Conservation (phyloP, 53 echinoderm and acorn worm species). For the Mesocentrotus franciscanus region DNA sequence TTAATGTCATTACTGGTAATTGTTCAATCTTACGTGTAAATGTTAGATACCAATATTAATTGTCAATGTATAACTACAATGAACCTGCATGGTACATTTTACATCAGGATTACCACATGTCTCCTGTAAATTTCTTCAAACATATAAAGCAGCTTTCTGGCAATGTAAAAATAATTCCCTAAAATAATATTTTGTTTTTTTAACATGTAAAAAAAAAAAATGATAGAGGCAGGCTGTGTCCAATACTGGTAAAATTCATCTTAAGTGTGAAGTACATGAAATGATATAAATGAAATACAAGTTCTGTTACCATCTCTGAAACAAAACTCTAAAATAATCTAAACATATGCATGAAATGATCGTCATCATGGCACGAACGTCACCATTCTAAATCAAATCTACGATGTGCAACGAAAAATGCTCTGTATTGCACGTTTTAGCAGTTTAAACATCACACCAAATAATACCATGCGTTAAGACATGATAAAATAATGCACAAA, state of each 20-base stretch:
- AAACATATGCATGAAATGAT: background rate
- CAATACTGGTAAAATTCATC: conserved; percentile 13
- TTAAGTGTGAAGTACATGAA: background rate
- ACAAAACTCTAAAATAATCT: background rate
- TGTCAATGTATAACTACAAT: background rate
- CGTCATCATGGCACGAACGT: background rate
- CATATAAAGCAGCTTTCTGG: background rate
- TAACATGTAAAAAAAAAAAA: background rate
- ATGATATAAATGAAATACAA: background rate
- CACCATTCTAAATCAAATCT: background rate
- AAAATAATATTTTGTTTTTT: background rate
- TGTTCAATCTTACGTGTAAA: background rate
- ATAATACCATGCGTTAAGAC: conserved; percentile 4
- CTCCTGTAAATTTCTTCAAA: background rate
- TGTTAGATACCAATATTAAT: background rate
- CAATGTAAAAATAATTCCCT: background rate
- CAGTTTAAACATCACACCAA: conserved; percentile 21
- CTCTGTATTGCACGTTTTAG: conserved; percentile 20
- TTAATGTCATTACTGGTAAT: background rate
- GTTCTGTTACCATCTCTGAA: background rate
- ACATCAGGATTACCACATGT: background rate
- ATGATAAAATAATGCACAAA: conserved; percentile 11
- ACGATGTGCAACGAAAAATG: conserved; percentile 6
- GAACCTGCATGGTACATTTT: background rate
- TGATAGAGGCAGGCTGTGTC: background rate